phyloP scores from a whole-genome alignment of 2,797 vertebrate species.

The Etheostoma perlongum region DNA sequence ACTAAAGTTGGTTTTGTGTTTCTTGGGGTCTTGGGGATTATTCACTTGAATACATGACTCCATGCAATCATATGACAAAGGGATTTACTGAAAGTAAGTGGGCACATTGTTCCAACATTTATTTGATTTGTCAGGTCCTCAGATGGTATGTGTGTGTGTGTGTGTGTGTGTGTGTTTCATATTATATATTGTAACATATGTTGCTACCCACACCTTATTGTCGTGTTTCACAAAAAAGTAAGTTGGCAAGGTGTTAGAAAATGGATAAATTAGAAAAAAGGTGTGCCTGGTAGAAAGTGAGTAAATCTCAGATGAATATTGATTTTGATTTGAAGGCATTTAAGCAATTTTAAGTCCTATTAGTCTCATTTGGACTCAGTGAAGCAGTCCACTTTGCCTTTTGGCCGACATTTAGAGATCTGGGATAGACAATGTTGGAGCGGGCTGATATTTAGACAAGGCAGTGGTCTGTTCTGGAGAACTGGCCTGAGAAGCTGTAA shows the following conservation, averaged over 20 bases:
- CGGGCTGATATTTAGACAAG: conserved; percentile 78
- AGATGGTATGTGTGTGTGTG: not conserved
- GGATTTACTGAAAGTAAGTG: not conserved
- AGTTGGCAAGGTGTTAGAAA: conserved; percentile 3
- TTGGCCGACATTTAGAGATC: conserved; percentile 52
- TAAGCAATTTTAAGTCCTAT: conserved; percentile 10
- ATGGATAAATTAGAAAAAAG: not conserved
- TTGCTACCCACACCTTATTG: not conserved
- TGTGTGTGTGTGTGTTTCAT: not conserved
- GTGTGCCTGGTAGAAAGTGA: not conserved
- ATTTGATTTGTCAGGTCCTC: conserved; percentile 11
- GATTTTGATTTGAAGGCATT: conserved; percentile 21
- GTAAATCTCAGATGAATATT: conserved; percentile 5
- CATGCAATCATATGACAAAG: not conserved
- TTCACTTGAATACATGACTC: conserved; percentile 4
- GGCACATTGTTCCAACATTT: not conserved
- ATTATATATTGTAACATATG: not conserved
- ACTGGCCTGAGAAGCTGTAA: conserved; percentile 74
- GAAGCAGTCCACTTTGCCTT: conserved; percentile 22
- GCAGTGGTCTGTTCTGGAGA: conserved; percentile 73
- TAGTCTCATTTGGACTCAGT: conserved; percentile 20
- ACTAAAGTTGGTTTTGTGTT: conserved; percentile 12
- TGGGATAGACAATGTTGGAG: conserved; percentile 72
- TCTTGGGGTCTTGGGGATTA: conserved; percentile 4
- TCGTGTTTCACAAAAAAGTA: not conserved